A percentile compares a stretch with the other conserved stretches of the same genome.
Evolutionary conservation across 92 coral and sea anemone species (phyloP).

Genomic region (Pocillopora grandis): DNA sequence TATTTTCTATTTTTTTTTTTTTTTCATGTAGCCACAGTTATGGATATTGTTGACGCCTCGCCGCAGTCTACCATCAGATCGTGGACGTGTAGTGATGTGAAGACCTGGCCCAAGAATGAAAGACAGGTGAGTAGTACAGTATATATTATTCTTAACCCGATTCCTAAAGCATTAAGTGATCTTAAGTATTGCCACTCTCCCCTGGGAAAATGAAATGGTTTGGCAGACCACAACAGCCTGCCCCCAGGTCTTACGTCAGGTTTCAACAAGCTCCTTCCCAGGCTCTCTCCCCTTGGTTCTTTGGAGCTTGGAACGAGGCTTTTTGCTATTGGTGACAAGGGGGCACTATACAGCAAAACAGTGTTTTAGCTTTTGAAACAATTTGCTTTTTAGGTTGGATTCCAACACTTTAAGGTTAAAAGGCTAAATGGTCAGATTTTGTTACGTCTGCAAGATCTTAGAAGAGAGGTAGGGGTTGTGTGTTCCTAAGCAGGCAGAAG

Average conservation of each 20-base stretch:
- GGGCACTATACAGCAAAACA: not conserved
- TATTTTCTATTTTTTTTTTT: not conserved
- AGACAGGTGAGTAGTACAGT: no score
- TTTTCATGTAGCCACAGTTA: not conserved
- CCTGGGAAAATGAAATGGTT: no score
- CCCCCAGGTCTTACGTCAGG: no score
- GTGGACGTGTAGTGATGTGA: no score
- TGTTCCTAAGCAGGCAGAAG: not conserved
- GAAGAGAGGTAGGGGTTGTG: slow-evolving; percentile 54
- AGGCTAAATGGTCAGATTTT: slow-evolving; percentile 57
- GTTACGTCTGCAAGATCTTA: slow-evolving; percentile 60
- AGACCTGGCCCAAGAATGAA: no score
- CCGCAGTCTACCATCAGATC: slow-evolving; percentile 7
- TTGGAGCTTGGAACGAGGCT: no score
- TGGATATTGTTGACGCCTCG: slow-evolving; percentile 35
- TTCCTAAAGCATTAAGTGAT: no score
- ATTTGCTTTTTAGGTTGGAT: slow-evolving; percentile 42
- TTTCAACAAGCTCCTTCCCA: no score
- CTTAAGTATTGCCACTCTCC: no score
- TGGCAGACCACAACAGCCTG: no score
- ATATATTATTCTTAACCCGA: no score
- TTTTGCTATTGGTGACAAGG: not conserved
- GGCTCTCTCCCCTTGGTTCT: no score
- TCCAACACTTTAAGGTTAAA: slow-evolving; percentile 24
- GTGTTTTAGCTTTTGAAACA: not conserved